Conservation (phyloP, 2,113 vertebrate genomes). For the Lathamus discolor region DNA sequence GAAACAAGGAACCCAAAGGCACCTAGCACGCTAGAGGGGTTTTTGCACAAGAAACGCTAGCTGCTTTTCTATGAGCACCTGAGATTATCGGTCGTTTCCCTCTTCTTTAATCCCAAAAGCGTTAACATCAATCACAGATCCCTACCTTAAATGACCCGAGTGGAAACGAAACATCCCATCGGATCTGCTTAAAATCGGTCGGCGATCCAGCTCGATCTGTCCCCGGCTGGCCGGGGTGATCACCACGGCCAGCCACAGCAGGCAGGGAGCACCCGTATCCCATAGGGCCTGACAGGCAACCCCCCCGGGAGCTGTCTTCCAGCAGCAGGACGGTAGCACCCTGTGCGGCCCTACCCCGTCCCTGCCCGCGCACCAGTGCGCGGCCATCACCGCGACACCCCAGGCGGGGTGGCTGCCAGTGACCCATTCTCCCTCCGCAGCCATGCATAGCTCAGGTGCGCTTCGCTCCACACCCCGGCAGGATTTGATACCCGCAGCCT, state of each 20-base stretch:
- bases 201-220: not conserved
- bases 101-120: constrained; percentile 38
- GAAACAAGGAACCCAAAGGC: not conserved
- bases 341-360: fast-evolving
- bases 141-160: constrained; percentile 27
- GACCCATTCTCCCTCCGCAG: not conserved
- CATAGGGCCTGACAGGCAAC: no score
- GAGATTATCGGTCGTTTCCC: constrained; percentile 16
- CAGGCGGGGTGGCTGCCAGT: not conserved
- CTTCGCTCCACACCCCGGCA: not conserved
- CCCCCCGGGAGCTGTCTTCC: not conserved
- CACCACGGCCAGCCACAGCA: not conserved
- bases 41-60: constrained; percentile 29
- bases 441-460: not conserved
- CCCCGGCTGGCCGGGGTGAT: not conserved
- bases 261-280: not conserved
- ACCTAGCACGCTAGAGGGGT: not conserved
- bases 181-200: constrained; percentile 39
- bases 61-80: not conserved
- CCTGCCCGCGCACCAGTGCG: not conserved
- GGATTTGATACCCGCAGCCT: not conserved
- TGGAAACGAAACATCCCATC: constrained; percentile 19
- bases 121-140: not conserved
- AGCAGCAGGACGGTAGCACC: no score
- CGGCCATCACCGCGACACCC: not conserved